These are phyloP conservation scores for Thymallus thymallus DNA, from an alignment of 2,113 vertebrate genomes.

Conservation along the genomic window DNA sequence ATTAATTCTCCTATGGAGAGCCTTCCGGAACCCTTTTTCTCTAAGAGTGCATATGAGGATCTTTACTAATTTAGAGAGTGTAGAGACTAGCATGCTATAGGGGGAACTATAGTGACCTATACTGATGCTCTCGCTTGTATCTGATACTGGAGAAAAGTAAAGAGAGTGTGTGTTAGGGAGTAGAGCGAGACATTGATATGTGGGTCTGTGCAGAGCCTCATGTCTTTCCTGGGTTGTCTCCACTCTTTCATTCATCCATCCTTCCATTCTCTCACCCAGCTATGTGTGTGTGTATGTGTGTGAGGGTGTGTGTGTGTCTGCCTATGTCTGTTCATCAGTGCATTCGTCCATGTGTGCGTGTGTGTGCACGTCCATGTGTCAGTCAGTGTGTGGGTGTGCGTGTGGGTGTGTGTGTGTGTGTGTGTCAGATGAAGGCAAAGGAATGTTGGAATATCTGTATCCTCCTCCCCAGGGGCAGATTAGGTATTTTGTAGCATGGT, in stretches of 20 bases:
- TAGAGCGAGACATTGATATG: too few species aligned
- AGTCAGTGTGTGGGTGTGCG: constrained; percentile 10
- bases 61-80: background rate
- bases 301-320: constrained; percentile 15
- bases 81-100: background rate
- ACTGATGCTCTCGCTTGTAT: too few species aligned
- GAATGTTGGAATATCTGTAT: constrained; percentile 14
- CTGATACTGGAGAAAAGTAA: too few species aligned
- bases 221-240: too few species aligned
- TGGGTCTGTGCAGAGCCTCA: too few species aligned
- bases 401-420: constrained; percentile 20
- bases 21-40: too few species aligned
- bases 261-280: background rate
- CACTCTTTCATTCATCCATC: too few species aligned
- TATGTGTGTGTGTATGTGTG: background rate
- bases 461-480: constrained; percentile 41
- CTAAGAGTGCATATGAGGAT: too few species aligned
- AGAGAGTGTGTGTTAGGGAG: too few species aligned
- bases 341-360: constrained; percentile 2
- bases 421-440: constrained; percentile 35
- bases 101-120: background rate
- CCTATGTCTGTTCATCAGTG: background rate
- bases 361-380: constrained; percentile 34
- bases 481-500: constrained; percentile 42
- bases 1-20: too few species aligned